Conservation (phyloP, 2,888 invertebrate species). For the Hipparchia semele region DNA sequence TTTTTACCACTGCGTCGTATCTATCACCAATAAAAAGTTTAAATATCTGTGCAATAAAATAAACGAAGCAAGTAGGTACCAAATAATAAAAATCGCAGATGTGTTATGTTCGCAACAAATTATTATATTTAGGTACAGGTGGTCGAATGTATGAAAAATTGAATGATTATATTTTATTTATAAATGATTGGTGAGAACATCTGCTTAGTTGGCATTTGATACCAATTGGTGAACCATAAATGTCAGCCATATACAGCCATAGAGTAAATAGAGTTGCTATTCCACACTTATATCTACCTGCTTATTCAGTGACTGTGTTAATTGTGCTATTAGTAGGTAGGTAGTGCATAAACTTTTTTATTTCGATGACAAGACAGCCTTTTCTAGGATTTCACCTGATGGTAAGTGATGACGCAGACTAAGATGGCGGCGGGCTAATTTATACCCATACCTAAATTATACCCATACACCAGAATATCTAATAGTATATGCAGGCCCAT, state of each 20-base stretch:
- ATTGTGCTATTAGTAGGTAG: too few relatives aligned
- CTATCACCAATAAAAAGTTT: background rate
- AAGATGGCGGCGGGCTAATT: too few relatives aligned
- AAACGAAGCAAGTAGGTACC: background rate
- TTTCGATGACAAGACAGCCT: too few relatives aligned
- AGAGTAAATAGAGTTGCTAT: background rate
- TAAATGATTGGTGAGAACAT: slow-evolving; percentile 34
- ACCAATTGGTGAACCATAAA: slow-evolving; percentile 4
- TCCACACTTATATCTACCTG: background rate
- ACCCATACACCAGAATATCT: too few relatives aligned
- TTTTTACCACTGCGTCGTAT: background rate
- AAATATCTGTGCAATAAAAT: slow-evolving; percentile 1
- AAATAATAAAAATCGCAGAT: slow-evolving; percentile 35
- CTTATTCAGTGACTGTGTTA: background rate
- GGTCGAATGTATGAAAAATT: slow-evolving; percentile 29
- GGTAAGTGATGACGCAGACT: too few relatives aligned
- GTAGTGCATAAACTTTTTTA: too few relatives aligned
- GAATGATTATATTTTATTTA: slow-evolving; percentile 10
- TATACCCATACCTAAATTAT: too few relatives aligned
- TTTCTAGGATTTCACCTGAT: too few relatives aligned
- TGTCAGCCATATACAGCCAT: background rate
- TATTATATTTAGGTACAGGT: slow-evolving; percentile 35
- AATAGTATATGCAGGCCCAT: too few relatives aligned
- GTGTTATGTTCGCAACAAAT: slow-evolving; percentile 30
- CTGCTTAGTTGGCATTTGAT: slow-evolving; percentile 32